These are phyloP conservation scores for Lasioglossum zephyrum DNA, from an alignment of 2,888 invertebrate species.

Conservation along the genomic window DNA sequence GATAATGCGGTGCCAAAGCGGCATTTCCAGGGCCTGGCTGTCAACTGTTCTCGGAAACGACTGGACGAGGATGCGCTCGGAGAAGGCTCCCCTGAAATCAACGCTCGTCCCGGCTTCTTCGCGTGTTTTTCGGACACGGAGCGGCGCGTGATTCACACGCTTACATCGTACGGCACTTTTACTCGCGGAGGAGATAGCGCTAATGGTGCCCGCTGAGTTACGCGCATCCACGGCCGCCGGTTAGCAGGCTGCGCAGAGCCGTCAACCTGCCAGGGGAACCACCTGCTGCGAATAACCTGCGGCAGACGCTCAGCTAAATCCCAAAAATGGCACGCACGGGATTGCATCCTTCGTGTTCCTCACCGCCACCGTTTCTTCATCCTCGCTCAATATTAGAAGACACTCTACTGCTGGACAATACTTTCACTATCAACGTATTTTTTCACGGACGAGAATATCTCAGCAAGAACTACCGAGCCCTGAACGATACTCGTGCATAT, in stretches of 20 bases:
- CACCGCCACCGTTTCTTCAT: background rate
- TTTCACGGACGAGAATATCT: too few species aligned
- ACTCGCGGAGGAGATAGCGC: slow-evolving; percentile 73
- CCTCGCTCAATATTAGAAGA: background rate
- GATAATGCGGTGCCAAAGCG: slow-evolving; percentile 49
- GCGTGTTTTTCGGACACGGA: slow-evolving; percentile 28
- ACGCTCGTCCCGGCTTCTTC: slow-evolving; percentile 14
- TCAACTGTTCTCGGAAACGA: slow-evolving; percentile 31
- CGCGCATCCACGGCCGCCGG: slow-evolving; percentile 71
- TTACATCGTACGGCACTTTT: slow-evolving; percentile 64
- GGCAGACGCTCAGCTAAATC: slow-evolving; percentile 64
- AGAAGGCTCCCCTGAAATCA: background rate
- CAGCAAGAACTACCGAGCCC: too few species aligned
- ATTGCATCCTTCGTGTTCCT: slow-evolving; percentile 42
- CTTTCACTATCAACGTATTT: background rate
- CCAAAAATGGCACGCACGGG: slow-evolving; percentile 58
- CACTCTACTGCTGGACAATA: background rate
- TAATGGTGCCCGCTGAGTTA: slow-evolving; percentile 81
- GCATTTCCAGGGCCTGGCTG: slow-evolving; percentile 23
- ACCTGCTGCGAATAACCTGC: slow-evolving; percentile 77
- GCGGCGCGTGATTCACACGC: slow-evolving; percentile 70
- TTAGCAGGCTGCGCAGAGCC: slow-evolving; percentile 66
- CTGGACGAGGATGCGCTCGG: background rate
- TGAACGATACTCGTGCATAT: too few species aligned
- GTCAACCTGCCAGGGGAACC: slow-evolving; percentile 71